Base-by-base conservation (phyloP, 2,888 invertebrate genomes). In the Merodon equestris region DNA sequence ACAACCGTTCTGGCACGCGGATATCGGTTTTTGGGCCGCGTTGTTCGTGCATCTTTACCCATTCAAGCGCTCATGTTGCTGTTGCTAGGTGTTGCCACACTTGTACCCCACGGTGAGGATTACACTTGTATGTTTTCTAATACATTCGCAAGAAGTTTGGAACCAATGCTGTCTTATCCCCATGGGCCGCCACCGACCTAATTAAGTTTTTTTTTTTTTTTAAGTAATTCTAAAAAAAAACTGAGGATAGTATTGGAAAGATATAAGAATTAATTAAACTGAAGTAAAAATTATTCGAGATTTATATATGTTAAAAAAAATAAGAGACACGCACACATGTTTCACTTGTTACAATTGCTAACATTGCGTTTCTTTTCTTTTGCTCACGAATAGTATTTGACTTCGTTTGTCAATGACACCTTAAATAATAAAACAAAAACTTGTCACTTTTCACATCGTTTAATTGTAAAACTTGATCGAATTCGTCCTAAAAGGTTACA, bases 151-250 rank as follows among this genome's bases (percentile, higher is more conserved):
- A 91, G 94, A 83, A 95, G 94, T 84, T 91, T 98, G 67, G 95
- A 96, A 83, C 97, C 98, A 45, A 94, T 97, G 89, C 91, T 98
- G 83, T 92, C 94, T 72, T 98, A 97, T 90, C 95, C 95, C 17
- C 94, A 97, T 87, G 97, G 98, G 82, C 97, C 97, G 54, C 98
- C 98, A 71, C 98, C 98, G 60, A 92, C 96, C 75, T 97, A 93
- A 89, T 68, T 44, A 45, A 53, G n/a, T 40, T 10, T 40, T 40
- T 10, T 7, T 7, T 1, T n/a, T 7, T n/a, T 40, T 40, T 10
- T 40, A 40, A 40, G 9, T 40, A 40, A 7, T 10, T 9, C 36
- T 14, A n/a, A 42, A 36, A 18, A 34, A 19, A 27, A 36, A 34
- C 40, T 7, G 18, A 56, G 40, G 19, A 38, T 9, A 51, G 34